Percentiles rank a stretch among this genome's conserved stretches.
Evolutionary conservation across 2,113 vertebrate species (phyloP).

Genomic region (Cyprinus carpio): DNA sequence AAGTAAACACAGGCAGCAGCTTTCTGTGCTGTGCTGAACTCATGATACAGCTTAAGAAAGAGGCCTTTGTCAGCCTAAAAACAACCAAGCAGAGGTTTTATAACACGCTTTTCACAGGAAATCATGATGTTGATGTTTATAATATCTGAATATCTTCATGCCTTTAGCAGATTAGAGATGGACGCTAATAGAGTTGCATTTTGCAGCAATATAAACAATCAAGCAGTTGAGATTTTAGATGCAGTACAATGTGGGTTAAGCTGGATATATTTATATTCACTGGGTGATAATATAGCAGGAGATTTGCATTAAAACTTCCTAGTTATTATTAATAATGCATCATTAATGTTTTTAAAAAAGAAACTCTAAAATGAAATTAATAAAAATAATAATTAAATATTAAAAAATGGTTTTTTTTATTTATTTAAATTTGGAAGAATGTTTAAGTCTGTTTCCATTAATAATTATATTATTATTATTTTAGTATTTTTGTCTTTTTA

Average conservation of each 20-base stretch:
- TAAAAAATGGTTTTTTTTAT: too few relatives aligned
- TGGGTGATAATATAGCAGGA: too few relatives aligned
- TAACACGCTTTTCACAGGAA: background rate
- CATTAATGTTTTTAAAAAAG: too few relatives aligned
- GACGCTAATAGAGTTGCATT: background rate
- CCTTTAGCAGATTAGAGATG: too few relatives aligned
- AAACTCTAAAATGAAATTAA: background rate
- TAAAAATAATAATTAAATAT: background rate
- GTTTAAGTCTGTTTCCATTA: too few relatives aligned
- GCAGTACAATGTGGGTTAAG: background rate
- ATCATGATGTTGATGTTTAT: background rate
- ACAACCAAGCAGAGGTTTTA: background rate
- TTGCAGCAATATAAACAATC: too few relatives aligned
- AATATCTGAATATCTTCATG: background rate
- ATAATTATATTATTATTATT: too few relatives aligned
- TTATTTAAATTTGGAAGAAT: too few relatives aligned
- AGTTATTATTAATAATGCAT: too few relatives aligned
- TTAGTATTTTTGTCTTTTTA: too few relatives aligned
- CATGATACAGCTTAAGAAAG: slow-evolving; percentile 31
- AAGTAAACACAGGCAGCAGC: slow-evolving; percentile 4
- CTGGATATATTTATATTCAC: background rate
- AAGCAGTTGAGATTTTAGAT: too few relatives aligned
- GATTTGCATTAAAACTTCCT: too few relatives aligned
- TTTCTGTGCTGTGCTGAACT: background rate
- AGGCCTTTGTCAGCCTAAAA: slow-evolving; percentile 22